These are phyloP conservation scores for Embiotoca jacksoni DNA, from an alignment of 2,113 vertebrate species.

Conservation along the genomic window DNA sequence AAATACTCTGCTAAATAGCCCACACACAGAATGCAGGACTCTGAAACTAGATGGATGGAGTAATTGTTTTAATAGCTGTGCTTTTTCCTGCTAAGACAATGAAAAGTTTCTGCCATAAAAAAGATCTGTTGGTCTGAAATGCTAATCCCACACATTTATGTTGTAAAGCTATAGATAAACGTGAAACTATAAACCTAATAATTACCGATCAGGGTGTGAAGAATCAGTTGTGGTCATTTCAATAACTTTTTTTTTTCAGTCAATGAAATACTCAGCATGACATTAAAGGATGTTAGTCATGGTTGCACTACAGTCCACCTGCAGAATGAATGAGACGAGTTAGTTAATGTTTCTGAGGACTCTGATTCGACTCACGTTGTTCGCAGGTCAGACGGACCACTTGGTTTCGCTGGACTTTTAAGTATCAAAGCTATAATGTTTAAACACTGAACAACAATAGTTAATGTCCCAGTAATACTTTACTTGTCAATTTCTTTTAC, in stretches of 20 bases:
- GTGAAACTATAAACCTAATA: too few species aligned
- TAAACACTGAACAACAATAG: conserved; percentile 5
- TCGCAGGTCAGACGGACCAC: conserved; percentile 2
- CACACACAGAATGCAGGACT: background rate
- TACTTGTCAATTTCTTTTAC: background rate
- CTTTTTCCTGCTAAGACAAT: too few species aligned
- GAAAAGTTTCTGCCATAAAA: too few species aligned
- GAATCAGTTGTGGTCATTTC: background rate
- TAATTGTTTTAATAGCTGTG: too few species aligned
- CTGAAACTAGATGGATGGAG: background rate
- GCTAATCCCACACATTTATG: background rate
- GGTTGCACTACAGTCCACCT: background rate
- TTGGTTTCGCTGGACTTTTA: background rate
- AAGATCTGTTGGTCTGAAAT: too few species aligned
- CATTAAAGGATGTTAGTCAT: background rate
- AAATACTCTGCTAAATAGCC: background rate
- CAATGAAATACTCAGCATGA: background rate
- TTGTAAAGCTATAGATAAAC: background rate
- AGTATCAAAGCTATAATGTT: conserved; percentile 1
- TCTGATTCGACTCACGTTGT: conserved; percentile 18
- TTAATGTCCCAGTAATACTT: background rate
- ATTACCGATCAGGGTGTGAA: background rate
- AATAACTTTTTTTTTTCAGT: background rate
- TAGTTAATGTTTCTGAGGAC: conserved; percentile 19
- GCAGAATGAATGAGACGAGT: background rate